These are phyloP conservation scores for Rhineura floridana DNA, from an alignment of 2,113 vertebrate genomes.

Conservation along the genomic window DNA sequence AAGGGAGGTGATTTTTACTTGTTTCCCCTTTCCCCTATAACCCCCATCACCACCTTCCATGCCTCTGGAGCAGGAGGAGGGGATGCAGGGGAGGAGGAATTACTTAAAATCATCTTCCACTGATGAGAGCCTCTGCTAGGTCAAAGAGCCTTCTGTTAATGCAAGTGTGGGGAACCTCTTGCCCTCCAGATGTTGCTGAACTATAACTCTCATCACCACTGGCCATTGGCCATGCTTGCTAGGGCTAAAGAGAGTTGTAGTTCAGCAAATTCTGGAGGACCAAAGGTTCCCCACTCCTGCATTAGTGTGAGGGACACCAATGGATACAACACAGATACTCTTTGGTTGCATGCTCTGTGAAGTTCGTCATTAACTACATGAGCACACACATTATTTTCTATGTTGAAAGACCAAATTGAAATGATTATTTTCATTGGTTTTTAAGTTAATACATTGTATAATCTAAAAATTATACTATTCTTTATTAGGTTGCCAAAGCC, in stretches of 20 bases:
- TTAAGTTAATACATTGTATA: not conserved
- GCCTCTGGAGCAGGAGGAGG: not conserved
- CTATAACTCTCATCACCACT: too few relatives aligned
- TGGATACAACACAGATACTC: not conserved
- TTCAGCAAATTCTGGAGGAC: too few relatives aligned
- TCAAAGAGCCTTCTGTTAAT: not conserved
- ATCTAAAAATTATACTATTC: not conserved
- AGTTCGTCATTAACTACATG: slow-evolving; percentile 4
- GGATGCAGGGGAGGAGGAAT: too few relatives aligned
- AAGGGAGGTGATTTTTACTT: not conserved
- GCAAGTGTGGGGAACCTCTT: too few relatives aligned
- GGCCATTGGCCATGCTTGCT: too few relatives aligned
- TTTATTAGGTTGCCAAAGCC: not conserved
- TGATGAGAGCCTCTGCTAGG: not conserved
- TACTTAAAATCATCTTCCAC: not conserved
- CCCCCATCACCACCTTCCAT: not conserved
- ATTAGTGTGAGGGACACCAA: not conserved
- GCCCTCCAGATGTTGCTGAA: too few relatives aligned
- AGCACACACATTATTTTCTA: not conserved
- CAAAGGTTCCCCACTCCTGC: too few relatives aligned
- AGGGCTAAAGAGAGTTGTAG: too few relatives aligned
- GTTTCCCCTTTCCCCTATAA: not conserved
- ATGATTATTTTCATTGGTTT: not conserved
- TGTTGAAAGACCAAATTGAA: slow-evolving; percentile 2
- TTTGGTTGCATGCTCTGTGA: slow-evolving; percentile 15